Base-by-base conservation (phyloP, 1,140 invertebrate species). In the Drosophila novamexicana region DNA sequence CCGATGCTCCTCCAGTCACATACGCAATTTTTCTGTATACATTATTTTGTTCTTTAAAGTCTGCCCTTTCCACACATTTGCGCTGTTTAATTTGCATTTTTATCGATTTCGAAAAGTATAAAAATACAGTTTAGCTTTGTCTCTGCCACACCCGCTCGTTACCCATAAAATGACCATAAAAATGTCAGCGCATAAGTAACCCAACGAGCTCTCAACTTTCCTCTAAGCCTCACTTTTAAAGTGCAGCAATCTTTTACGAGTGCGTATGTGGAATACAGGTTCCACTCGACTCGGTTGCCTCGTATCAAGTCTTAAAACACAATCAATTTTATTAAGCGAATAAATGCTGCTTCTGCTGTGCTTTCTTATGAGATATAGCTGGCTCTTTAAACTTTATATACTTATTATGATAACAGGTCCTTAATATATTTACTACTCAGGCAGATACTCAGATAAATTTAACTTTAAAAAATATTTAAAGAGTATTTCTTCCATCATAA, bases 31-130 rank as follows among this genome's bases (percentile, higher is more conserved):
- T 45, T 40, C 29, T 45, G 34, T 50, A 58, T 37, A 5, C 22
- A 3, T 54, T 36, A 9, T 34, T 37, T 47, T 36, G 36, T 8
- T 44, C 34, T 66, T 66, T 57, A 50, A 29, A 14, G 16, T 56
- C 50, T 40, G 22, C 52, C 53, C 61, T 57, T 71, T 58, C 61
- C 64, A 62, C 73, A 66, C 65, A 53, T 72, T 79, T 53, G 45
- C 56, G 69, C 66, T 83, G 77, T 89, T 88, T 88, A 88, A 88
- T 88, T 89, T 88, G 84, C 83, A 88, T 88, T 89, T 88, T 88
- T 89, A 88, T 88, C 83, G 83, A 88, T 88, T 88, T 67, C 18
- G 45, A 80, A 80, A 82, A 83, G 77, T 66, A 76, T 71, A 65
- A 76, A 72, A 76, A 65, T 47, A 73, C 54, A 88, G 79, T 77